Percentiles rank a stretch among this genome's conserved stretches.
Conservation (phyloP, 2,888 invertebrate genomes). For the Synanthedon myopaeformis region DNA sequence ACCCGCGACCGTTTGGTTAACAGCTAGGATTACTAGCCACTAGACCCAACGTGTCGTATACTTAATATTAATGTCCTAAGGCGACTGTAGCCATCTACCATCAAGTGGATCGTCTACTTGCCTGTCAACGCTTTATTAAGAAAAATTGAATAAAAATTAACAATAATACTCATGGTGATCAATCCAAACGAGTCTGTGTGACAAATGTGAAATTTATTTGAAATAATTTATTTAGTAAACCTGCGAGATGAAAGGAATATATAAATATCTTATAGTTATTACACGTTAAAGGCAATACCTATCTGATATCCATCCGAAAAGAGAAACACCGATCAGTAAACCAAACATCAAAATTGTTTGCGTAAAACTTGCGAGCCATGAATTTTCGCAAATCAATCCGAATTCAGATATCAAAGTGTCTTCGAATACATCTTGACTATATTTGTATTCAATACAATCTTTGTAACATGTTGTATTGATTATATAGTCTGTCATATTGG, state of each 20-base stretch:
- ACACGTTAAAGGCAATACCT: conserved; percentile 16
- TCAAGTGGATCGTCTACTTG: neutral
- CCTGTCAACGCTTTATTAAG: no score
- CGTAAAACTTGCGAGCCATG: conserved; percentile 35
- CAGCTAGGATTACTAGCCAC: no score
- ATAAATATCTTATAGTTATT: no score
- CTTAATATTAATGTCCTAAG: no score
- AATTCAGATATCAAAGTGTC: conserved; percentile 29
- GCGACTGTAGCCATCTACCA: neutral
- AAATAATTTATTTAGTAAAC: no score
- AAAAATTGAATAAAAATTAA: no score
- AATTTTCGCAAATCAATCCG: conserved; percentile 29
- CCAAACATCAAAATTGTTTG: conserved; percentile 39
- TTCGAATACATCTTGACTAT: conserved; percentile 20
- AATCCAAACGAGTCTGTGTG: no score
- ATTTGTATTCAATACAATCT: conserved; percentile 27
- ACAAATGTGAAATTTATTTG: no score
- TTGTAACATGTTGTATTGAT: conserved; percentile 31
- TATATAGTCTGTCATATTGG: conserved; percentile 13
- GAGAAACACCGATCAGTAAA: conserved; percentile 23
- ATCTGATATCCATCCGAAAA: conserved; percentile 43
- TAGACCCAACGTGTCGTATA: no score
- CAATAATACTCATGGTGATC: no score
- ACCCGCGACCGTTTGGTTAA: no score
- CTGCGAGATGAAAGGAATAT: no score